A percentile compares a stretch with the other conserved stretches of the same genome.
Conservation (phyloP, 92 coral and sea anemone species). For the Phenganax marumi region DNA sequence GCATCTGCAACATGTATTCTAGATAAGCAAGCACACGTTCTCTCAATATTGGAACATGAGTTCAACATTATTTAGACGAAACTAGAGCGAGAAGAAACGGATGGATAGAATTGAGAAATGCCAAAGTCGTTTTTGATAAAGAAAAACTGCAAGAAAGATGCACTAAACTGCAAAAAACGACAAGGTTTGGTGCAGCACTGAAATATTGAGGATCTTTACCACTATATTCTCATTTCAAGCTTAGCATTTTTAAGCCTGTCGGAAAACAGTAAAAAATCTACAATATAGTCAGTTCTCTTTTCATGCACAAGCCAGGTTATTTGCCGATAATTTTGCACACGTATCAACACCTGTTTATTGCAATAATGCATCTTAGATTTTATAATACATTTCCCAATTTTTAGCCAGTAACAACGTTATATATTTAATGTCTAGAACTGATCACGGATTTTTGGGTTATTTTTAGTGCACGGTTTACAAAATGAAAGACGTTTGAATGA, state of each 20-base stretch:
- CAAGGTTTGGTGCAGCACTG: conserved; percentile 26
- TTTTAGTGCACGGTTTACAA: conserved; percentile 28
- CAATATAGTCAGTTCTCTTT: too few relatives aligned
- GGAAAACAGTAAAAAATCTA: too few relatives aligned
- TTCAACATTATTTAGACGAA: conserved; percentile 54
- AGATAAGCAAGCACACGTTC: background rate
- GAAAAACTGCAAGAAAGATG: conserved; percentile 73
- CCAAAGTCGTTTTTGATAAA: conserved; percentile 98
- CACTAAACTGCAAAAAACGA: conserved; percentile 47
- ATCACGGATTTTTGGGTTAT: background rate
- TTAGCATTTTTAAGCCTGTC: background rate
- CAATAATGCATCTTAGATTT: background rate
- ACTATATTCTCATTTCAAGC: background rate
- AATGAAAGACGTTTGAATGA: background rate
- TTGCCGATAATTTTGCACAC: conserved; percentile 17
- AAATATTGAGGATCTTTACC: too few relatives aligned
- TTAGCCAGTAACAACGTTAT: background rate
- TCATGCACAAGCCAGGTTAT: background rate
- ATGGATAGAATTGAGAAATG: conserved; percentile 65
- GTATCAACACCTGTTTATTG: conserved; percentile 10
- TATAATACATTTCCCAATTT: background rate
- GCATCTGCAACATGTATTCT: background rate
- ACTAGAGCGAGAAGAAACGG: conserved; percentile 52
- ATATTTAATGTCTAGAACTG: background rate
- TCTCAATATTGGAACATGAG: background rate